Evolutionary conservation across 2,888 invertebrate species (phyloP), one percentile per base, ranked within the genome.

Genomic region (Cantharis rufa): DNA sequence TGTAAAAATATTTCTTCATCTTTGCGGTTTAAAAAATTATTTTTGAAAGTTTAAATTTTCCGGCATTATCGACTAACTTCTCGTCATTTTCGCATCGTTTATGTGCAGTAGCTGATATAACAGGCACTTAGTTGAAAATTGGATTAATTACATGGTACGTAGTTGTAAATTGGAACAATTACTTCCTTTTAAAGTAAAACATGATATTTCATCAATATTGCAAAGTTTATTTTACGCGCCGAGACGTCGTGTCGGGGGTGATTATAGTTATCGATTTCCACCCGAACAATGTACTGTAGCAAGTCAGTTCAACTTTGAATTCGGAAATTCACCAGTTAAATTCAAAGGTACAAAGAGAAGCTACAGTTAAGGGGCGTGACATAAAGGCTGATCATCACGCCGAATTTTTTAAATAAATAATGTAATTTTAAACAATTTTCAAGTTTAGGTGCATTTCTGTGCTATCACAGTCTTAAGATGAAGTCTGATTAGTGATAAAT

Each of bases 401-500:
- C 72, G 68, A 18, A 75, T 76, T 73, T 75, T 66, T 72, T 61
- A 66, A 75, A 48, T 78, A 78, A 78, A 78, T 75, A 77, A 72
- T 66, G 73, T 21, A 75, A 78, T 66, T 72, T 70, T 70, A 77
- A 78, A 70, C 78, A 75, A 48, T 48, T 48, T 48, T 48, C 48
- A 48, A 48, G 48, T 48, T 48, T 48, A 48, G 48, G 48, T 48
- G 48, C 48, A 48, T 48, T 48, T 48, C 48, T 48, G 48, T 48
- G 48, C 48, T 48, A 48, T 48, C 48, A 48, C 48, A 48, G 48
- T 48, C 48, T 48, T 48, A 18, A 21, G 24, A 72, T 70, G 71
- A 78, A 78, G 78, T 73, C 78, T 78, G 78, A 78, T 76, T 74
- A 62, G 62, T 64, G 74, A 76, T 78, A 76, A 63, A 74, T 78